Conservation (phyloP, 2,113 vertebrate species). For the Callopanchax toddi region DNA sequence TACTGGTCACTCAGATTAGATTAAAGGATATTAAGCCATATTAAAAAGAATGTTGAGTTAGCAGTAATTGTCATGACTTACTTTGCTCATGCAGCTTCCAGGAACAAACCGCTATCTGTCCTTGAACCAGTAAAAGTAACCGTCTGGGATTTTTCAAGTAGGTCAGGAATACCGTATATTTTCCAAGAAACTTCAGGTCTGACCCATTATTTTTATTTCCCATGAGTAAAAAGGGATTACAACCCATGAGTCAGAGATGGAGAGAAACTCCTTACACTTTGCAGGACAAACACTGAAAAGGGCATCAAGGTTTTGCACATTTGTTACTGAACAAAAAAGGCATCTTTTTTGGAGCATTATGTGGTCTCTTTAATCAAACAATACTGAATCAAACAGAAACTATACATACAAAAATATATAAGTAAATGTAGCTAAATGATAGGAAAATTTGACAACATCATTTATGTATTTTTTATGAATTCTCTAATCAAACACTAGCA, state of each 20-base stretch:
- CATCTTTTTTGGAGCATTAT: not conserved
- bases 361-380: not conserved
- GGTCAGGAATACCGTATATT: constrained; percentile 15
- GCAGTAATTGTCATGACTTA: not conserved
- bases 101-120: not conserved
- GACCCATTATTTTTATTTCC: constrained; percentile 28
- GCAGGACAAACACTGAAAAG: constrained; percentile 9
- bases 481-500: too few species aligned
- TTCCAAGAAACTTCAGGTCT: constrained; percentile 9
- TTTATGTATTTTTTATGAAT: too few species aligned
- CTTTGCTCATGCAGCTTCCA: not conserved
- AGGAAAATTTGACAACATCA: too few species aligned
- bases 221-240: constrained; percentile 12
- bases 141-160: constrained; percentile 13
- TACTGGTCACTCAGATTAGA: too few species aligned
- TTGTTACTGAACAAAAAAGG: not conserved
- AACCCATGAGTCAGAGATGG: not conserved
- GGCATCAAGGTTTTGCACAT: not conserved
- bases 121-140: not conserved
- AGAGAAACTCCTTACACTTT: not conserved
- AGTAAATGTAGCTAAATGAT: too few species aligned
- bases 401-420: too few species aligned
- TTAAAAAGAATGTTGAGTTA: not conserved
- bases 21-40: too few species aligned
- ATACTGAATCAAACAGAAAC: not conserved